Conservation (phyloP, 2,113 vertebrate genomes). For the Dinomys branickii region DNA sequence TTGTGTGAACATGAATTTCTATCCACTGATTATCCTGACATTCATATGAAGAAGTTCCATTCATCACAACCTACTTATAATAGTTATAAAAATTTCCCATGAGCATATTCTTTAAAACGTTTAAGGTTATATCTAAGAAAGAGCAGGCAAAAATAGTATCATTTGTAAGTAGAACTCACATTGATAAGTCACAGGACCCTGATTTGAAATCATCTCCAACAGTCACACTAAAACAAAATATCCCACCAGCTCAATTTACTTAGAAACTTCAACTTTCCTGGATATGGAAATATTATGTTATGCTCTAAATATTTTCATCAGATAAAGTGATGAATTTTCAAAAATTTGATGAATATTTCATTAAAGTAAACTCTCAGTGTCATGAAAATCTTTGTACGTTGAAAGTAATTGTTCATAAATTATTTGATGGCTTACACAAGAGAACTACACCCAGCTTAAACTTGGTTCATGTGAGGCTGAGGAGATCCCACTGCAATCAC, state of each 20-base stretch:
- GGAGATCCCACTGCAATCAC: slow-evolving; percentile 54
- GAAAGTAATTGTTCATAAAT: slow-evolving; percentile 29
- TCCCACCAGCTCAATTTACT: slow-evolving; percentile 39
- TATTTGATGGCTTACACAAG: neutral
- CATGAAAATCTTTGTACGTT: slow-evolving; percentile 38
- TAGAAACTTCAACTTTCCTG: slow-evolving; percentile 59
- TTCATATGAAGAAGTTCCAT: slow-evolving; percentile 36
- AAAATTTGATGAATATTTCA: slow-evolving; percentile 59
- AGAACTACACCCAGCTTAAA: slow-evolving; percentile 36
- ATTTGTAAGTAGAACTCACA: neutral
- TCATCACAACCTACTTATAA: slow-evolving; percentile 21
- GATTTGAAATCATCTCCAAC: slow-evolving; percentile 25
- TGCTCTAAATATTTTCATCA: slow-evolving; percentile 55
- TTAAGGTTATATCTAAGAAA: slow-evolving; percentile 21
- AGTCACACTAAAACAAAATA: slow-evolving; percentile 9
- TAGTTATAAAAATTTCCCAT: neutral
- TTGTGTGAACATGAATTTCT: neutral
- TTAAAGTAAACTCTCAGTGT: neutral
- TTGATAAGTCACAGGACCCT: neutral
- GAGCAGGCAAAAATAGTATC: neutral
- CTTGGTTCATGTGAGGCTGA: slow-evolving; percentile 55
- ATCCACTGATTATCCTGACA: neutral
- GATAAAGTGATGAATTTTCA: neutral
- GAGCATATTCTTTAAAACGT: neutral
- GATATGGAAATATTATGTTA: neutral